A percentile compares a stretch with the other conserved stretches of the same genome.
Evolutionary conservation across 2,113 vertebrate genomes (phyloP).

Genomic region (Tupaia chinensis): DNA sequence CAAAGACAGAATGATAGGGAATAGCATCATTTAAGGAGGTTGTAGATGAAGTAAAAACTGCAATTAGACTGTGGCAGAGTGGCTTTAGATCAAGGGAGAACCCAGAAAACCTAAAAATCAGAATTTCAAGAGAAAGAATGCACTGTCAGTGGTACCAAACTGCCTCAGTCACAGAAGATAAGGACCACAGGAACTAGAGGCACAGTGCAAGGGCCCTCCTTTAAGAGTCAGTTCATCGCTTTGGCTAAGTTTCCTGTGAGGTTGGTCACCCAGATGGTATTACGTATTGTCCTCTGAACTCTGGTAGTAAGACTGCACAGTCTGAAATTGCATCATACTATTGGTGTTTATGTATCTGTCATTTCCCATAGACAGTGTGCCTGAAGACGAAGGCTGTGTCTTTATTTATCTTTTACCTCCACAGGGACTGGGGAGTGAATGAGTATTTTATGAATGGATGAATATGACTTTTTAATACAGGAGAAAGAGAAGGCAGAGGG

Average conservation of each 20-base stretch:
- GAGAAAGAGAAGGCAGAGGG: background rate
- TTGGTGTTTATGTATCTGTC: background rate
- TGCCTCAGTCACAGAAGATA: background rate
- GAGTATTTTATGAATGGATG: background rate
- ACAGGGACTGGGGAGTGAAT: background rate
- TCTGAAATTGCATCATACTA: background rate
- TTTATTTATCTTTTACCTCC: background rate
- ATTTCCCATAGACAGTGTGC: background rate
- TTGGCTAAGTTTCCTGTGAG: background rate
- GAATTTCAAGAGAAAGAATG: background rate
- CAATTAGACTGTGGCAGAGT: background rate
- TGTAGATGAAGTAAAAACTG: background rate
- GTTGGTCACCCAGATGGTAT: background rate
- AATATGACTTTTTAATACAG: background rate
- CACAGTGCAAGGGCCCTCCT: background rate
- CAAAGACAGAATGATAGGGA: background rate
- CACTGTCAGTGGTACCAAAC: background rate
- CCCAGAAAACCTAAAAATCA: background rate
- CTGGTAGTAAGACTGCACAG: background rate
- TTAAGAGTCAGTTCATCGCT: background rate
- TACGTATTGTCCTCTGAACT: background rate
- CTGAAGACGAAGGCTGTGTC: background rate
- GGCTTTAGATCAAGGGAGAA: background rate
- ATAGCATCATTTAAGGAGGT: background rate
- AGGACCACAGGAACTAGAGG: background rate